These are phyloP conservation scores for Odocoileus virginianus DNA, from an alignment of 2,113 vertebrate species.

Conservation along the genomic window DNA sequence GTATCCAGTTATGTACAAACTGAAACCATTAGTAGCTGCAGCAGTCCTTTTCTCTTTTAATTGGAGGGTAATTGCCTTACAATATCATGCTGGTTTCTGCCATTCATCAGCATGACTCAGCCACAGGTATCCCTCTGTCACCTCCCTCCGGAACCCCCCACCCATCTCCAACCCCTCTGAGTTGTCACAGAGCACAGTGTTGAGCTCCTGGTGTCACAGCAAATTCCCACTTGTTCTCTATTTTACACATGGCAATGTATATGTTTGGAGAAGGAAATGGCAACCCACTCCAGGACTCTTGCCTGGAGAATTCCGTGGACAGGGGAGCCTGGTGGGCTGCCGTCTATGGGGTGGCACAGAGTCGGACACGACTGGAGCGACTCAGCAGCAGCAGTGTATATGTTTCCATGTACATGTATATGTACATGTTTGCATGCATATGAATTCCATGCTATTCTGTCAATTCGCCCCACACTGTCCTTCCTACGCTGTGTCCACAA, in stretches of 20 bases:
- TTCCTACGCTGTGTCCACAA: background rate
- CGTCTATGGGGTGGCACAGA: no score
- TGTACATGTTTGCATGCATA: background rate
- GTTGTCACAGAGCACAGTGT: background rate
- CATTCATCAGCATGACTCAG: background rate
- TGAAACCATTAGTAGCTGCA: background rate
- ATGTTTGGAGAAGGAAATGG: background rate
- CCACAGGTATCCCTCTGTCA: background rate
- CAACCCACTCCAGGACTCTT: no score
- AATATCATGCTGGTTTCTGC: background rate
- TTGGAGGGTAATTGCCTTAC: background rate
- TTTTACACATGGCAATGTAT: accelerated
- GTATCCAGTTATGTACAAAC: background rate
- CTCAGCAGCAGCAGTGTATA: no score
- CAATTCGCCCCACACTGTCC: background rate
- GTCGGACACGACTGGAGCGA: no score
- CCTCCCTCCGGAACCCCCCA: background rate
- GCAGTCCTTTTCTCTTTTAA: background rate
- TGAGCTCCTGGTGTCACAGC: background rate
- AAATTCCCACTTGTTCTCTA: background rate
- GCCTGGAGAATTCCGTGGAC: no score
- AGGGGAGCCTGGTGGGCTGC: no score
- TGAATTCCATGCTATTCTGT: background rate
- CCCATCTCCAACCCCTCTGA: background rate
- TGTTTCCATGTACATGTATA: no score